A percentile compares a stretch with the other conserved stretches of the same genome.
Evolutionary conservation across 2,888 invertebrate genomes (phyloP).

Genomic region (Rotaria sp.): DNA sequence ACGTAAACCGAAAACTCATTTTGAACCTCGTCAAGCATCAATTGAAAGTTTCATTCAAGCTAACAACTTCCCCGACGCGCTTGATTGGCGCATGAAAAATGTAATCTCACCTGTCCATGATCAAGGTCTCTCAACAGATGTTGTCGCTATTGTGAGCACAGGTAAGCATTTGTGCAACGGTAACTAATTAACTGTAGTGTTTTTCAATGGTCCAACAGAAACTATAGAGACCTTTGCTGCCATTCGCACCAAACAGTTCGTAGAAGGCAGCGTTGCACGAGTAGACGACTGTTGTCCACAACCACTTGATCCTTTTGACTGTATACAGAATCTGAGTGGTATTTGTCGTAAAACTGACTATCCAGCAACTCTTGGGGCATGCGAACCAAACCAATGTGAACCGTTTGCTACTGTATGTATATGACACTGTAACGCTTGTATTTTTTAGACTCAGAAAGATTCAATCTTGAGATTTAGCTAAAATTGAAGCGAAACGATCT

Average conservation of each 20-base stretch:
- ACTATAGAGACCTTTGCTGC: neutral
- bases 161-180: neutral
- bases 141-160: neutral
- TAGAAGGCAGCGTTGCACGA: neutral
- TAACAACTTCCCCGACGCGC: too few relatives aligned
- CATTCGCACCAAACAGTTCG: neutral
- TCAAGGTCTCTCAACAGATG: too few relatives aligned
- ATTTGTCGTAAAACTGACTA: neutral
- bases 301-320: neutral
- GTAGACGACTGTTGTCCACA: neutral
- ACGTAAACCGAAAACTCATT: too few relatives aligned
- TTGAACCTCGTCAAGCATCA: too few relatives aligned
- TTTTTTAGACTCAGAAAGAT: neutral
- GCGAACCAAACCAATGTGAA: neutral
- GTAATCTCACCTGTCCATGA: too few relatives aligned
- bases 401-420: neutral
- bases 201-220: neutral
- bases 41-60: too few relatives aligned
- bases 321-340: neutral
- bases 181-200: neutral
- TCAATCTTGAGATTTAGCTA: too few relatives aligned
- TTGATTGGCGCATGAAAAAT: too few relatives aligned
- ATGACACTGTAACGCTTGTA: neutral
- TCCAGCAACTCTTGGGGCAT: neutral
- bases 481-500: too few relatives aligned